Evolutionary conservation across 1,140 invertebrate species (phyloP), one percentile per base, ranked within the genome.

Genomic region (Medauroidea extradentata): DNA sequence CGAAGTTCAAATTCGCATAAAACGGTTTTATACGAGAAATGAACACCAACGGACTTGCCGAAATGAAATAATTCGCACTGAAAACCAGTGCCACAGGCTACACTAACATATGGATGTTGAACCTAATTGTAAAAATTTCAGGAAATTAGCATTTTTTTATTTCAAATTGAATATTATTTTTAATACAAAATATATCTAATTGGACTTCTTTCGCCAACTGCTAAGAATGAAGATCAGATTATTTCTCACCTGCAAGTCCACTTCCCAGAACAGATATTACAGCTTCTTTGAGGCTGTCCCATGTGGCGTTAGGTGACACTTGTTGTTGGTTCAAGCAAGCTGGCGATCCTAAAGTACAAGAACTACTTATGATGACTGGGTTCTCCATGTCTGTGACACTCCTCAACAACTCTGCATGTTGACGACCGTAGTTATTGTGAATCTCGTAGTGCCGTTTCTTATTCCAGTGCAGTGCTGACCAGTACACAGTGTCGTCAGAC

Each of bases 211-310:
- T n/a, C n/a, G n/a, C n/a, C n/a, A n/a, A n/a, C n/a, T n/a, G n/a
- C n/a, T n/a, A n/a, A n/a, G n/a, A n/a, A n/a, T n/a, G n/a, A n/a
- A n/a, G n/a, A n/a, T n/a, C n/a, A n/a, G n/a, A n/a, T n/a, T n/a
- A n/a, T n/a, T n/a, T n/a, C 24, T 78, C 71, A 8, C 78, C 77
- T 64, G 74, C 78, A 48, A 79, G 51, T 14, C 52, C 53, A 4
- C n/a, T 24, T 3, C 57, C 46, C 42, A 60, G 52, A 2, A 34
- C 51, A 3, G 42, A 41, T 21, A 19, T 25, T 16, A 54, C 18
- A 3, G 50, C 49, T 1, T 0, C 7, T 23, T 21, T 43, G 19
- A 55, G 23, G 27, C 21, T 21, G 7, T 11, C 42, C 59, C 51
- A 55, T 23, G 44, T 48, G 59, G 19, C 59, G 3, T 27, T 29